A percentile compares a stretch with the other conserved stretches of the same genome.
These are phyloP conservation scores for Podarcis siculus DNA, from an alignment of 2,797 vertebrate genomes.

Conservation along the genomic window DNA sequence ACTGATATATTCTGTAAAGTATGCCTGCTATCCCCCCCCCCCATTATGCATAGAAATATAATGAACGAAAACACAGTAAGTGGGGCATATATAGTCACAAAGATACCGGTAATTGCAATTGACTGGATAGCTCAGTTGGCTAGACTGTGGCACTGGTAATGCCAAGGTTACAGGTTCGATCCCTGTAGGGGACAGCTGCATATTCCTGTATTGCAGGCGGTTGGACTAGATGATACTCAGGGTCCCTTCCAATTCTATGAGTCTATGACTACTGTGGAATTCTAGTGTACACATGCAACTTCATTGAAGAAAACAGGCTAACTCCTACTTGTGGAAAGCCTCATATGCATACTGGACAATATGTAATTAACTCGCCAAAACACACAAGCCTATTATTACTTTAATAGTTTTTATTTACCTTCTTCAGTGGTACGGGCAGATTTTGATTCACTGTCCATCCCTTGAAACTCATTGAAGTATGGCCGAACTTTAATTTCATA, in stretches of 20 bases:
- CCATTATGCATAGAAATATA: background rate
- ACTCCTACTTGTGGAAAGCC: background rate
- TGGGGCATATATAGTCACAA: background rate
- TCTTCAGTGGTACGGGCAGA: conserved; percentile 93
- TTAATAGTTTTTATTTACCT: conserved; percentile 79
- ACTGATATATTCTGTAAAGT: background rate
- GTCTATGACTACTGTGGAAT: too few species aligned
- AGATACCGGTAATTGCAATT: background rate
- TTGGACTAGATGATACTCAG: too few species aligned
- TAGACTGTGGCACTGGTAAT: too few species aligned
- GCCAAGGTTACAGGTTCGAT: too few species aligned
- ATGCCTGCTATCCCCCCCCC: background rate
- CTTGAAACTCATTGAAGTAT: conserved; percentile 98
- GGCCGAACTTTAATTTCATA: conserved; percentile 98
- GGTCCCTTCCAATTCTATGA: too few species aligned
- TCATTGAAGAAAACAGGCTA: background rate
- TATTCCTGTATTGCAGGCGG: too few species aligned
- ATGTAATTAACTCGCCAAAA: background rate
- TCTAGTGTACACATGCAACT: background rate
- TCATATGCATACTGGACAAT: background rate
- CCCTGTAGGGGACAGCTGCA: too few species aligned
- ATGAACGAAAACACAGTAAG: background rate
- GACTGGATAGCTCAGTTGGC: too few species aligned
- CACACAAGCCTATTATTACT: background rate
- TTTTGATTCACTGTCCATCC: conserved; percentile 97